phyloP scores from a whole-genome alignment of 2,113 vertebrate genomes.

The Trematocara zebra region DNA sequence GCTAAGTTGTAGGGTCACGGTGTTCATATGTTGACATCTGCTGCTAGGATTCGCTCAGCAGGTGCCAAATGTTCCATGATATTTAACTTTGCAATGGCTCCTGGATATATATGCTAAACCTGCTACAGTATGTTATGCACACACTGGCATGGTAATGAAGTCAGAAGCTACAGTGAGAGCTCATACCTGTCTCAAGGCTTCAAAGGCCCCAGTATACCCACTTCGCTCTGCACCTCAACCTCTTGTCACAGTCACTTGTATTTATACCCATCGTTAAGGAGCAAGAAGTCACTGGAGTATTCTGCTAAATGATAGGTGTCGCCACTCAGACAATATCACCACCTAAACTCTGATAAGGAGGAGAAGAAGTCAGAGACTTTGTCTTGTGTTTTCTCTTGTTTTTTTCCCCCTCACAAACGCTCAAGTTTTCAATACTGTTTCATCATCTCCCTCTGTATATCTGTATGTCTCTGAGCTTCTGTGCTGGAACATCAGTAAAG shows the following conservation, averaged over 20 bases:
- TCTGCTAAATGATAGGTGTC: background rate
- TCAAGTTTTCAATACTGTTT: background rate
- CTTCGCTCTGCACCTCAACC: background rate
- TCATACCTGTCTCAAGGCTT: background rate
- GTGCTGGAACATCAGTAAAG: background rate
- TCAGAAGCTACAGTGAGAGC: background rate
- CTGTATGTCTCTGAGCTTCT: background rate
- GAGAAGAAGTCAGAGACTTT: background rate
- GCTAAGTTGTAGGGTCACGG: background rate
- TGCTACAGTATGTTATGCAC: background rate
- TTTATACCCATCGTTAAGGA: background rate
- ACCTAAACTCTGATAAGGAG: background rate
- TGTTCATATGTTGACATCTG: background rate
- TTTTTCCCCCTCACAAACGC: fast-evolving
- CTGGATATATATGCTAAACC: background rate
- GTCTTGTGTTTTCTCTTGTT: background rate
- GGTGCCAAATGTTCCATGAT: background rate
- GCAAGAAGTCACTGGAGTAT: background rate
- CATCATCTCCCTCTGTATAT: background rate
- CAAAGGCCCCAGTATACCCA: background rate
- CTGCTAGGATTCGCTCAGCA: background rate
- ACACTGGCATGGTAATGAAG: background rate
- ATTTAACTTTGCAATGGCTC: background rate
- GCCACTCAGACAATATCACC: background rate
- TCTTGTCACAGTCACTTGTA: background rate